Evolutionary conservation across 2,113 vertebrate species (phyloP).

Genomic region (Ictidomys tridecemlineatus): DNA sequence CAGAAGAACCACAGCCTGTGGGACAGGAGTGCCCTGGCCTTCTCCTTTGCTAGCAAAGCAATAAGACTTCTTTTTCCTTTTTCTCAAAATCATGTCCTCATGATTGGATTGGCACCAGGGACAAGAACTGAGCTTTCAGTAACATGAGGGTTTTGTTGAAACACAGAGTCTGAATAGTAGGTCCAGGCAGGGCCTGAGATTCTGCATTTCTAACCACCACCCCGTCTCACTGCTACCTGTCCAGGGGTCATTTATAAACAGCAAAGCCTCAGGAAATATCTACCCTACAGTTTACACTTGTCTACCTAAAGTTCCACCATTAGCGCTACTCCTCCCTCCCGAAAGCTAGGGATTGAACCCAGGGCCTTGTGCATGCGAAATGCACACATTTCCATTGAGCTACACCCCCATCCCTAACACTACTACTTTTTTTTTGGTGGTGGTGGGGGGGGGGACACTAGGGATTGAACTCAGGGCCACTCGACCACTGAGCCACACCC

Average conservation of each 20-base stretch:
- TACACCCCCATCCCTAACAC: neutral
- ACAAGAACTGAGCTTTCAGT: no score
- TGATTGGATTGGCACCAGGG: no score
- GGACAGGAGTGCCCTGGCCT: neutral
- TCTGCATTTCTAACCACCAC: neutral
- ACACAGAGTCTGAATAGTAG: neutral
- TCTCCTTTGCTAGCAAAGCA: neutral
- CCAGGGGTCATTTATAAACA: neutral
- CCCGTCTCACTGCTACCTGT: neutral
- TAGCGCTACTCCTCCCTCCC: neutral
- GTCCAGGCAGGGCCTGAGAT: neutral
- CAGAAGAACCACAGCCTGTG: no score
- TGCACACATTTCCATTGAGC: neutral
- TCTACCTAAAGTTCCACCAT: neutral
- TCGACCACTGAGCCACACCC: neutral
- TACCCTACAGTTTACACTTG: neutral
- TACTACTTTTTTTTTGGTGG: no score
- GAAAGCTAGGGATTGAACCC: no score
- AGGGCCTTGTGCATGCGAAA: no score
- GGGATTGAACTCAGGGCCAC: neutral
- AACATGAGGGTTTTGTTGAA: neutral
- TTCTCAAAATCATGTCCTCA: no score
- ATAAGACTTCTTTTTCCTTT: no score
- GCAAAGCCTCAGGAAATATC: neutral
- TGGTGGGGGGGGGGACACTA: no score